Conservation (phyloP, 2,797 vertebrate species). For the Dicrostonyx torquatus region DNA sequence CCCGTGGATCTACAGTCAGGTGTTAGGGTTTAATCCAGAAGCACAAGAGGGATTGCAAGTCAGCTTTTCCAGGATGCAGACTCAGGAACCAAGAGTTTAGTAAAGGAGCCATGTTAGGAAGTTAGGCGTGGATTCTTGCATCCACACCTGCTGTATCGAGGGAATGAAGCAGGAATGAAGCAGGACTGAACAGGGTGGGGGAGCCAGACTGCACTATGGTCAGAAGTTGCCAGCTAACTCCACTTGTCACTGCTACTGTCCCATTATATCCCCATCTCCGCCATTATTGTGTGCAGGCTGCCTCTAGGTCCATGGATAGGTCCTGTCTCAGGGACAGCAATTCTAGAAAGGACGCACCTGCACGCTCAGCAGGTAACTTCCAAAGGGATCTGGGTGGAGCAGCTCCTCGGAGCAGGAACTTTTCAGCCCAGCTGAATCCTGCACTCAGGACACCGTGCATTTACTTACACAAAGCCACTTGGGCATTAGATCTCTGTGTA, state of each 20-base stretch:
- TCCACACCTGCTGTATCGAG: accelerated
- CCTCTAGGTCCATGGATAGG: background rate
- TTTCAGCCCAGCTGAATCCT: background rate
- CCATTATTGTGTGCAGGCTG: background rate
- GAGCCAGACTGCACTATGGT: background rate
- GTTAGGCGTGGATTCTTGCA: background rate
- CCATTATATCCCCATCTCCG: no score
- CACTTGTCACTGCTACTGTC: no score
- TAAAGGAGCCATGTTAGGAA: background rate
- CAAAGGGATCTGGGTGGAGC: background rate
- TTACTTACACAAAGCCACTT: background rate
- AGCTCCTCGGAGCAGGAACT: background rate
- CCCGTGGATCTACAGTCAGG: background rate
- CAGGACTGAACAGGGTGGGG: background rate
- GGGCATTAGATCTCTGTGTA: background rate
- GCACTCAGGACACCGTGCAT: background rate
- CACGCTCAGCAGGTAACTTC: background rate
- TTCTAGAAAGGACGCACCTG: background rate
- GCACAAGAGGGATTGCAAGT: background rate
- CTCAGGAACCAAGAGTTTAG: background rate
- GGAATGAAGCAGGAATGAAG: background rate
- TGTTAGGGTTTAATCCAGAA: background rate
- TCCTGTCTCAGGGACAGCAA: background rate
- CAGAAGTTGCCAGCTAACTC: background rate
- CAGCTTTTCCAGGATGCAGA: background rate